phyloP scores from a whole-genome alignment of 2,888 invertebrate genomes.

The Dendrolimus houi region DNA sequence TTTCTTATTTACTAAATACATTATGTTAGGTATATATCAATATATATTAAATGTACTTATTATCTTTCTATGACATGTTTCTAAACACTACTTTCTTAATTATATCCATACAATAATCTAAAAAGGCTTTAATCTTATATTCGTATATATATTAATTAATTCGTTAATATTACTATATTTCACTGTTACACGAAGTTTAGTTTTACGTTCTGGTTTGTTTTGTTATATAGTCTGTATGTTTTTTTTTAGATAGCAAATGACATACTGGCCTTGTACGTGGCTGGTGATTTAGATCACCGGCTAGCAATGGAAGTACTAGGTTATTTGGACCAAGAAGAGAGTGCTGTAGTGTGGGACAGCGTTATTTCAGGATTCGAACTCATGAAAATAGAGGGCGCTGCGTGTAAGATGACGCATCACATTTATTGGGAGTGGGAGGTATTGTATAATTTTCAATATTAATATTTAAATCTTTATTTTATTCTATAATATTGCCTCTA shows the following conservation, averaged over 20 bases:
- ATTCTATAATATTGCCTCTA: background rate
- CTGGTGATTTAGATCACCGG: slow-evolving; percentile 39
- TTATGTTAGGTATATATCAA: too few relatives aligned
- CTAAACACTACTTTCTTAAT: too few relatives aligned
- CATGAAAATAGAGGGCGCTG: slow-evolving; percentile 37
- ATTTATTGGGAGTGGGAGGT: slow-evolving; percentile 61
- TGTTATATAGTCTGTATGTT: too few relatives aligned
- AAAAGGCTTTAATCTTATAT: too few relatives aligned
- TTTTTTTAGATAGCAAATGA: slow-evolving; percentile 61
- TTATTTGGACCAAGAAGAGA: slow-evolving; percentile 46
- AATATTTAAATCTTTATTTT: background rate
- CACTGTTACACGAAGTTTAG: too few relatives aligned
- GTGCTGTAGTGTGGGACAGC: slow-evolving; percentile 50
- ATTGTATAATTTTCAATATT: slow-evolving; percentile 1
- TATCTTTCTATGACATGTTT: too few relatives aligned
- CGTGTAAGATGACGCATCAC: slow-evolving; percentile 39
- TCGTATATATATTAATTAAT: too few relatives aligned
- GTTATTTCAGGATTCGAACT: slow-evolving; percentile 46
- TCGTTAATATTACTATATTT: too few relatives aligned
- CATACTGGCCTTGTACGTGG: slow-evolving; percentile 52
- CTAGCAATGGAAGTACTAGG: slow-evolving; percentile 44
- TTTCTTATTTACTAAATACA: too few relatives aligned
- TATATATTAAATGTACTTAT: too few relatives aligned
- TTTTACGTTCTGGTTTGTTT: too few relatives aligned
- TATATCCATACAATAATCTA: too few relatives aligned